Evolutionary conservation across 2,888 invertebrate genomes (phyloP).

Genomic region (Unio delphinus): DNA sequence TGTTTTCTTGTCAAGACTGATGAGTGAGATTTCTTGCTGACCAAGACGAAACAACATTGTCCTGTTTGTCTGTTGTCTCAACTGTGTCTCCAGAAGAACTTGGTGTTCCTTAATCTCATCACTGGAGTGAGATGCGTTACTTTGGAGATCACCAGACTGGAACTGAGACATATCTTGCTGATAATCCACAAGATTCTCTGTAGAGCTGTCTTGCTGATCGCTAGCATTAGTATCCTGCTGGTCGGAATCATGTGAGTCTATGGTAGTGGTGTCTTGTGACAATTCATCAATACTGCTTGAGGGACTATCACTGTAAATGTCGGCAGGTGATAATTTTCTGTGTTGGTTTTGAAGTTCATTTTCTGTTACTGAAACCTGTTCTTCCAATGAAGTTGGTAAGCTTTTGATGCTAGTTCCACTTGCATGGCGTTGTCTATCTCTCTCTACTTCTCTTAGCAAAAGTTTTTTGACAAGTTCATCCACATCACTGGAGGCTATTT

Average conservation of each 20-base stretch:
- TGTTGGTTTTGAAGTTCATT: conserved; percentile 54
- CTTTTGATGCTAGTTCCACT: conserved; percentile 68
- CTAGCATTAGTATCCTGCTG: conserved; percentile 19
- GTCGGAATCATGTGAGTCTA: conserved; percentile 3
- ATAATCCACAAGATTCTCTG: conserved; percentile 33
- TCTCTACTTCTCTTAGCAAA: conserved; percentile 46
- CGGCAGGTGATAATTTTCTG: conserved; percentile 20
- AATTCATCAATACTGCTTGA: conserved; percentile 53
- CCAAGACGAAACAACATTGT: conserved; percentile 95
- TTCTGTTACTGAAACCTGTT: conserved; percentile 56
- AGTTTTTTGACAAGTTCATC: conserved; percentile 92
- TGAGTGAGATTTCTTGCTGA: conserved; percentile 87
- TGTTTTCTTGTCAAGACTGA: conserved; percentile 93
- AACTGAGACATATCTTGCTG: neutral
- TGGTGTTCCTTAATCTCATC: conserved; percentile 25
- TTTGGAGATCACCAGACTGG: conserved; percentile 18
- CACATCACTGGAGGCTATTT: conserved; percentile 89
- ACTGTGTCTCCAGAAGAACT: conserved; percentile 19
- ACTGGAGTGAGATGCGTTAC: conserved; percentile 12
- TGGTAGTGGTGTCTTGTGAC: conserved; percentile 18
- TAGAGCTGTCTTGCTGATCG: conserved; percentile 41
- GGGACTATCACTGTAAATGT: conserved; percentile 33
- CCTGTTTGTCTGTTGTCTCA: conserved; percentile 74
- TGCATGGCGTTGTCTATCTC: conserved; percentile 57
- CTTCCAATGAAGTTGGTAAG: conserved; percentile 63